A percentile compares a stretch with the other conserved stretches of the same genome.
These are phyloP conservation scores for Bombus difficillimus DNA, from an alignment of 1,140 invertebrate genomes.

Conservation along the genomic window DNA sequence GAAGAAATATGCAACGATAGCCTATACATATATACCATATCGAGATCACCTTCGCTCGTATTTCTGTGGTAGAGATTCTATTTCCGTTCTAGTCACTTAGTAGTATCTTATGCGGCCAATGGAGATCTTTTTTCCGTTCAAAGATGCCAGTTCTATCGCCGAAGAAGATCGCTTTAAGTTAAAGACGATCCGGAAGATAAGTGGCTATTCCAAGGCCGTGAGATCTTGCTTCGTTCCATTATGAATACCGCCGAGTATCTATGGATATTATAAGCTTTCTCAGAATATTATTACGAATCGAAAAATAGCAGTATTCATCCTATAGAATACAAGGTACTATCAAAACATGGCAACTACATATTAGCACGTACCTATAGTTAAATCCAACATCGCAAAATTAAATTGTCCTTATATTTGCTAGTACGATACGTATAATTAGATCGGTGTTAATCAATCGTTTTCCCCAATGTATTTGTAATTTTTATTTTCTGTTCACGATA, in stretches of 20 bases:
- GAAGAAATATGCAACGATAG: neutral
- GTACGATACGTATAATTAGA: no score
- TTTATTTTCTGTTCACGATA: neutral
- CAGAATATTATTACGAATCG: neutral
- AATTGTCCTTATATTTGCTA: no score
- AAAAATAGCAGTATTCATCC: neutral
- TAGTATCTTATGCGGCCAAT: conserved; percentile 19
- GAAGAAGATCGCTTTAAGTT: conserved; percentile 40
- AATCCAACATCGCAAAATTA: no score
- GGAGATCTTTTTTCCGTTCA: conserved; percentile 21
- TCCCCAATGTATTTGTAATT: neutral
- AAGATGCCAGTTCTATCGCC: conserved; percentile 23
- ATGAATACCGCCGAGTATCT: conserved; percentile 8
- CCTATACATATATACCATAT: neutral
- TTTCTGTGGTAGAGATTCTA: conserved; percentile 33
- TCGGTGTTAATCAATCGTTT: neutral
- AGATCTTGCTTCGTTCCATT: conserved; percentile 9
- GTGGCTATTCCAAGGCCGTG: conserved; percentile 6
- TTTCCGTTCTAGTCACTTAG: conserved; percentile 20
- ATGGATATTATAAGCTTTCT: neutral
- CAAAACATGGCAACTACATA: neutral
- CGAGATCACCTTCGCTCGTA: conserved; percentile 16
- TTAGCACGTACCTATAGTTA: no score
- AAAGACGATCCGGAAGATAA: conserved; percentile 33
- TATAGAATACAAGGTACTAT: neutral